Base-by-base conservation (phyloP, 2,888 invertebrate genomes). In the Acleris holmiana region DNA sequence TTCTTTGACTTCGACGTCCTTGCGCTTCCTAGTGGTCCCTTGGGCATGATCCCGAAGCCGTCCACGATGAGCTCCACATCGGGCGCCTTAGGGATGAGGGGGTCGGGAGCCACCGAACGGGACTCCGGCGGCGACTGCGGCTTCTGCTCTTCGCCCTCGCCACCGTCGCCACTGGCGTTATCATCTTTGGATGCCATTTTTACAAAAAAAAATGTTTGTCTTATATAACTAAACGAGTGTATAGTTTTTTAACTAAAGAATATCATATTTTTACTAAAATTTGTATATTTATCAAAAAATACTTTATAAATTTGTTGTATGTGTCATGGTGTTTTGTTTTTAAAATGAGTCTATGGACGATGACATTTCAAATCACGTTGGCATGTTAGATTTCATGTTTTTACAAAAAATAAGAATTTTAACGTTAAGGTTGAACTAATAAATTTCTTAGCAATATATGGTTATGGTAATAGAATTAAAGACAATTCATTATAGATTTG, bases 31-130 rank as follows among this genome's bases (percentile, higher is more conserved):
- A 23, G 25, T 4, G 66, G 40, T 2, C 67, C 61, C 67, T 73
- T 83, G 0, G 89, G 88, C 86, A 93, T 89, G 67, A 91, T 89
- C 1, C 93, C 93, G 69, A 93, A 93, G 1, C 90, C 91, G 67
- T 93, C 93, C 2, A 92, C 88, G 2, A 85, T 66, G 2, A 93
- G 76, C 66, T 90, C 90, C 7, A 86, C 89, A 48, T 91, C 91
- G 15, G 86, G 89, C 5, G 82, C 63, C 61, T 82, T 83, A 0
- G 81, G 77, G 13, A 35, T 13, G 3, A 13, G 13, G 0, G 80
- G 79, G 41, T 73, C 76, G 0, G 72, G 68, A 1, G 71, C 66
- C 35, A 0, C 4, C 2, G 13, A 4, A 13, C 13, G 35, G 2
- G 58, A 41, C 17, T 67, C 67, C n/a, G 71, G 75, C 0, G 70